A percentile compares a stretch with the other conserved stretches of the same genome.
Evolutionary conservation across 92 coral and sea anemone genomes (phyloP).

Genomic region (Zoanthus sansibaricus): DNA sequence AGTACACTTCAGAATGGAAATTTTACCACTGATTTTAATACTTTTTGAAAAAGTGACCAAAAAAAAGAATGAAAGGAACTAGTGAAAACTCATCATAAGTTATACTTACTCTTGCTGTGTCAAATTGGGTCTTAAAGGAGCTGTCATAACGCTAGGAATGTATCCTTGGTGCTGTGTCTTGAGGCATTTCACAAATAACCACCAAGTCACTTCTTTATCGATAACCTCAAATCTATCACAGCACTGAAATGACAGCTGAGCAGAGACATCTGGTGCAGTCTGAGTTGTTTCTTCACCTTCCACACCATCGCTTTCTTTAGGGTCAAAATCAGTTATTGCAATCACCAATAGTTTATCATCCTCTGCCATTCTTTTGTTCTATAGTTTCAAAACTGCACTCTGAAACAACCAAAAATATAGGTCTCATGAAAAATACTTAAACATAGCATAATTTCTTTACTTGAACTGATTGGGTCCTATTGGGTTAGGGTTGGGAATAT

Average conservation of each 20-base stretch:
- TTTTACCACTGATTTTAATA: neutral
- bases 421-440: no score
- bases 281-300: constrained; percentile 56
- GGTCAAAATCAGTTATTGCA: constrained; percentile 75
- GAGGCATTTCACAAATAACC: constrained; percentile 80
- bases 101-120: constrained; percentile 77
- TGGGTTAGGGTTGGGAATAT: no score
- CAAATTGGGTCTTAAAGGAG: constrained; percentile 75
- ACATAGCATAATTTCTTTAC: no score
- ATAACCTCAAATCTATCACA: constrained; percentile 77
- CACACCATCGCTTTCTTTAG: constrained; percentile 67
- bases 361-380: neutral
- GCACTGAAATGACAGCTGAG: constrained; percentile 76
- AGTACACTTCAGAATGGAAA: no score
- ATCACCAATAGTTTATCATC: constrained; percentile 65
- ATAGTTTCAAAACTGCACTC: neutral
- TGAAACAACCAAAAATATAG: neutral
- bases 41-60: neutral
- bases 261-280: constrained; percentile 76
- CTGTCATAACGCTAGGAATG: constrained; percentile 85
- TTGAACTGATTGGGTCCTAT: no score
- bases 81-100: neutral
- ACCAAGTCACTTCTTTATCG: constrained; percentile 85
- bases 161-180: constrained; percentile 73
- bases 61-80: neutral